A percentile compares a stretch with the other conserved stretches of the same genome.
Conservation (phyloP, 2,888 invertebrate genomes). For the Caenorhabditis sulstoni region DNA sequence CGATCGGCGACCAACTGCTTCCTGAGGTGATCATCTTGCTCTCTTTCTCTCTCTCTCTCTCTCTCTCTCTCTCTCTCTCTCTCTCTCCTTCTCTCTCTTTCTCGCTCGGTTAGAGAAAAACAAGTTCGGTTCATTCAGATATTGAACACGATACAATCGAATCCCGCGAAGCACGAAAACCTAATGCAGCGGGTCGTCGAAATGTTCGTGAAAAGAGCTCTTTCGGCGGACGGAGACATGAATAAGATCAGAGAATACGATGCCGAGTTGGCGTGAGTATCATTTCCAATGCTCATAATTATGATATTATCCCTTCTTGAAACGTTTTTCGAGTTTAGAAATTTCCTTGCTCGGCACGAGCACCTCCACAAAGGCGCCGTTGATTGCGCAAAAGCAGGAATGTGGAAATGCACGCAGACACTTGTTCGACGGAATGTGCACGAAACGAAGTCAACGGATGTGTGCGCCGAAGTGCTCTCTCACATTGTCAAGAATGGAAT, state of each 20-base stretch:
- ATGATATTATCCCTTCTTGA: no score
- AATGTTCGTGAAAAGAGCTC: slow-evolving; percentile 55
- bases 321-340: slow-evolving; percentile 23
- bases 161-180: slow-evolving; percentile 54
- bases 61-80: slow-evolving; percentile 4
- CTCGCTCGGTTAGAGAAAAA: slow-evolving; percentile 24
- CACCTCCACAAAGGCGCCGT: slow-evolving; percentile 51
- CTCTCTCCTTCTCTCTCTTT: slow-evolving; percentile 3
- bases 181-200: slow-evolving; percentile 56
- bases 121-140: slow-evolving; percentile 37
- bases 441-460: slow-evolving; percentile 14
- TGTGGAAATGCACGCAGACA: slow-evolving; percentile 56
- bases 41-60: no score
- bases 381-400: slow-evolving; percentile 48
- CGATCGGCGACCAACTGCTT: slow-evolving; percentile 62
- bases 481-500: slow-evolving; percentile 57
- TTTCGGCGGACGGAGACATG: slow-evolving; percentile 33
- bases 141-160: slow-evolving; percentile 51
- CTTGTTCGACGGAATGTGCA: slow-evolving; percentile 38
- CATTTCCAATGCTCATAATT: no score
- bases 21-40: slow-evolving; percentile 54
- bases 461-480: slow-evolving; percentile 36
- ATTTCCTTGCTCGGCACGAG: slow-evolving; percentile 57
- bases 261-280: slow-evolving; percentile 53
- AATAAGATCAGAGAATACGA: slow-evolving; percentile 52